Percentiles rank a stretch among this genome's conserved stretches.
Conservation (phyloP, 2,113 vertebrate genomes). For the Loxodonta africana region DNA sequence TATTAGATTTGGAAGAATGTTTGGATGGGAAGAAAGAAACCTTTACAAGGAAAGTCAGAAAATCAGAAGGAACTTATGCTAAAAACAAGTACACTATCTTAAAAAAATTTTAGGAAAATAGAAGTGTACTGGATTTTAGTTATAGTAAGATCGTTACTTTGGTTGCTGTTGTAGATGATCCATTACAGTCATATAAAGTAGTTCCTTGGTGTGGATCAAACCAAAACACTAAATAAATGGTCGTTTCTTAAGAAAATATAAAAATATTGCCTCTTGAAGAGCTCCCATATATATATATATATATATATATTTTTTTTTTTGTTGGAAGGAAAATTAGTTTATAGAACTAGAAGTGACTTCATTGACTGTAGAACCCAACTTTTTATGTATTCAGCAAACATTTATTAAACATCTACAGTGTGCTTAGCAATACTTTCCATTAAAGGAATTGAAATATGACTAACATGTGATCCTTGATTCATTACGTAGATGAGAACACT, state of each 20-base stretch:
- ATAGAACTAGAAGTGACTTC: not conserved
- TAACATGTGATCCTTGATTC: not conserved
- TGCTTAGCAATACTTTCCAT: not conserved
- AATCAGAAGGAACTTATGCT: not conserved
- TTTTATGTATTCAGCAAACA: not conserved
- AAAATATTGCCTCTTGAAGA: not conserved
- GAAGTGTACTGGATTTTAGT: not conserved
- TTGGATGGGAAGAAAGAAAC: not conserved
- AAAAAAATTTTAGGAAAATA: not conserved
- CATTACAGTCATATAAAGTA: not conserved
- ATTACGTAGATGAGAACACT: not conserved
- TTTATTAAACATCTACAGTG: not conserved
- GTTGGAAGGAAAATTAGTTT: not conserved
- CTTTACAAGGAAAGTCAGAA: not conserved
- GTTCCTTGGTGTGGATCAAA: not conserved
- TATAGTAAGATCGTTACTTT: not conserved
- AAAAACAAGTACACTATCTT: not conserved
- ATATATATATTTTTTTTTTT: not conserved
- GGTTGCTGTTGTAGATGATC: not conserved
- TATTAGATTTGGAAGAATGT: not conserved
- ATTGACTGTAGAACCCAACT: not conserved
- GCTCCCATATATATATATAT: not conserved
- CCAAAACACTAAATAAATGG: not conserved
- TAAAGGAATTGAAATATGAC: not conserved
- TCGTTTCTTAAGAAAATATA: not conserved